Base-by-base conservation (phyloP, 2,888 invertebrate species). In the Temnothorax rugatulus region DNA sequence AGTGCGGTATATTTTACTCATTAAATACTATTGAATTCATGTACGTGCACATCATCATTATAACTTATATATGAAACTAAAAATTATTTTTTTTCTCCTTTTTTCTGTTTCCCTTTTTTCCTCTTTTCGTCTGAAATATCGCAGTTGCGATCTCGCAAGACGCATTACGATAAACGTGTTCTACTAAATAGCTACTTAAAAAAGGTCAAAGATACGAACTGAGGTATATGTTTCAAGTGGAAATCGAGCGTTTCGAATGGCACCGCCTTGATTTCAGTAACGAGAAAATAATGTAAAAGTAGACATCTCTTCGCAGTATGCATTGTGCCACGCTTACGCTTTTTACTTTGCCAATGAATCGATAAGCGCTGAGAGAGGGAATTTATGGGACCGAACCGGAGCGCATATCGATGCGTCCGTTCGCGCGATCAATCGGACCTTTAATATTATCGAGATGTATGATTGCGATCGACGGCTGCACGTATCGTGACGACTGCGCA, bases 401-500 rank as follows among this genome's bases (percentile, higher is more conserved):
- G 29, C 44, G 57, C n/a, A 29, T 21, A 66, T 66, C 41, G 66
- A 41, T 54, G 41, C 29, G 29, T 54, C 29, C 68, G 15, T 15
- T 29, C 44, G 68, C 57, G 44, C 44, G 44, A 77, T 77, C 76
- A 77, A 68, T 64, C 66, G 54, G 52, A 66, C 11, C 47, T 3
- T 34, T 29, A 68, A 77, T 68, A 68, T 77, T 54, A 57, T 54
- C 41, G 41, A 21, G 54, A 66, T 54, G 41, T 29, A 41, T 54
- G 9, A 54, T 52, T 52, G 34, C 66, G 47, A 63, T 21, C 47
- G 75, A 63, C 52, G 25, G 25, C 38, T 9, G 68, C 44, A 57
- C 52, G 25, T 79, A 79, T 79, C 79, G 47, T n/a, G 71, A 68
- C 59, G 59, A 59, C 34, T 71, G 44, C 59, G 47, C 59, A 18